Percentiles rank a stretch among this genome's conserved stretches.
Conservation (phyloP, 2,888 invertebrate species). For the Glaucopsyche alexis region DNA sequence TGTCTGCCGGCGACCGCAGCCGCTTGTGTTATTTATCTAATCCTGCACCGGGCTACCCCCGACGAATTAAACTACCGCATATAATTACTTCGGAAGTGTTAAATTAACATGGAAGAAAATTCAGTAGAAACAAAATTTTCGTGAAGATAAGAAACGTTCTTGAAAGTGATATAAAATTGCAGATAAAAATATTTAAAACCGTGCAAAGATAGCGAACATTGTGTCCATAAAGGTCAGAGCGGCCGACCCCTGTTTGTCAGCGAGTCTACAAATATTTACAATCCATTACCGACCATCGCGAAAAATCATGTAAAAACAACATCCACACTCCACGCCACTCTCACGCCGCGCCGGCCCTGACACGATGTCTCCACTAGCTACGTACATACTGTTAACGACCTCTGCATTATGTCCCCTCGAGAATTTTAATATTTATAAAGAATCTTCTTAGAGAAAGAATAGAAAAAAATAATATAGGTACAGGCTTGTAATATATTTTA, state of each 20-base stretch:
- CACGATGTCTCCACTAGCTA: background rate
- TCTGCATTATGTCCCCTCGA: background rate
- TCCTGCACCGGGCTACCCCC: background rate
- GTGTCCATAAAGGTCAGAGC: slow-evolving; percentile 55
- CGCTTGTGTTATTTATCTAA: slow-evolving; percentile 28
- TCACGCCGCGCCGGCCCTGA: background rate
- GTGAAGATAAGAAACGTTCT: background rate
- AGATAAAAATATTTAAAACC: slow-evolving; percentile 21
- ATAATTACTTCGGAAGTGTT: slow-evolving; percentile 1
- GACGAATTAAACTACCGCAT: background rate
- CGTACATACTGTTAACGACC: background rate
- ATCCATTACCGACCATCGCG: slow-evolving; percentile 68
- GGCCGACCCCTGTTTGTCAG: slow-evolving; percentile 67
- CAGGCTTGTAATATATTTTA: too few relatives aligned
- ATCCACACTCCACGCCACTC: slow-evolving; percentile 14
- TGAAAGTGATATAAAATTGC: slow-evolving; percentile 14
- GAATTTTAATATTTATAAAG: background rate
- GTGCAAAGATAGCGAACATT: slow-evolving; percentile 24
- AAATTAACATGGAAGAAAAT: background rate
- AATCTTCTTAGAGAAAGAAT: background rate
- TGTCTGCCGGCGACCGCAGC: slow-evolving; percentile 27
- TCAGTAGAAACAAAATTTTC: background rate
- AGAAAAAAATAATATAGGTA: background rate
- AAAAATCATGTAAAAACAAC: slow-evolving; percentile 36
- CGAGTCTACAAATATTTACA: slow-evolving; percentile 74